Evolutionary conservation across 2,113 vertebrate species (phyloP).

Genomic region (Muscicapa adusta): DNA sequence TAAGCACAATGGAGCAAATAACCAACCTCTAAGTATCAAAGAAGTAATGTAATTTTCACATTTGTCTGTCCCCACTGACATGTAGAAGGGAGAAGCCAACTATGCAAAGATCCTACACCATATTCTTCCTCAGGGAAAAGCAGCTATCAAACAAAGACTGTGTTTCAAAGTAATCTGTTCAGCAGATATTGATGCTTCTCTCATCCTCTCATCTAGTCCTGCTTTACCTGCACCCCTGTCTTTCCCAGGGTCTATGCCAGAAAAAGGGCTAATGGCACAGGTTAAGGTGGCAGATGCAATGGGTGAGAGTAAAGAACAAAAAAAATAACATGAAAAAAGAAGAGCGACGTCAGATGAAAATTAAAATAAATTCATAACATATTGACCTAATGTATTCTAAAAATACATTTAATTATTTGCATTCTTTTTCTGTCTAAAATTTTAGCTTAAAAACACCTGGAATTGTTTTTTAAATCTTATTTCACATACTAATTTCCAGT

Average conservation of each 20-base stretch:
- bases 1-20: background rate
- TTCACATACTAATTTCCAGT: background rate
- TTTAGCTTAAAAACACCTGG: background rate
- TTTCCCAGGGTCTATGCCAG: background rate
- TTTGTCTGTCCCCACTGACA: background rate
- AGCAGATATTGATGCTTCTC: background rate
- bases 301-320: background rate
- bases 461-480: background rate
- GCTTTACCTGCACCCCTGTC: background rate
- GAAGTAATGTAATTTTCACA: background rate
- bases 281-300: background rate
- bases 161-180: background rate
- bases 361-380: background rate
- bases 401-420: background rate
- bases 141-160: background rate
- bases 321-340: background rate
- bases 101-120: background rate
- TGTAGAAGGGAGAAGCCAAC: background rate
- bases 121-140: background rate
- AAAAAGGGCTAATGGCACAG: background rate
- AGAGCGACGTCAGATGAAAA: background rate
- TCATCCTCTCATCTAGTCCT: background rate
- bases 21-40: background rate
- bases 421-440: background rate
- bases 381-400: background rate